Evolutionary conservation across 2,888 invertebrate genomes (phyloP).

Genomic region (Stenotaenia linearis): DNA sequence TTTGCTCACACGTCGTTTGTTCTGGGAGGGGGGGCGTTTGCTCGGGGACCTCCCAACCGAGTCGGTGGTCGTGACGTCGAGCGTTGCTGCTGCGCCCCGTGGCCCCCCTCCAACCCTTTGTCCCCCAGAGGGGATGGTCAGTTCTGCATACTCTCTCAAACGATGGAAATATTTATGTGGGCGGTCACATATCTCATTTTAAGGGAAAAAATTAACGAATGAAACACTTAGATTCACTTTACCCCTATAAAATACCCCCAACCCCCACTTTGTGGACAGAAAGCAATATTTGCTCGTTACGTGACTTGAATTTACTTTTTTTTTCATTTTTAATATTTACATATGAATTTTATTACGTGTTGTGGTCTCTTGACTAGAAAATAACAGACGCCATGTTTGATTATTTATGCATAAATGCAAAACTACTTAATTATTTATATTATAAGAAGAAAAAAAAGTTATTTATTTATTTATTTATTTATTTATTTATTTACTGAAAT

Average conservation of each 20-base stretch:
- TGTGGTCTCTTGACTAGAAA: background rate
- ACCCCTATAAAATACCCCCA: background rate
- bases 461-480: background rate
- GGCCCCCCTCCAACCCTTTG: background rate
- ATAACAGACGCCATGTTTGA: background rate
- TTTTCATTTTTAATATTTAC: background rate
- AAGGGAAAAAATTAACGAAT: background rate
- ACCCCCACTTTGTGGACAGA: constrained; percentile 6
- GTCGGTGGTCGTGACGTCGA: background rate
- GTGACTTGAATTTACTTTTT: background rate
- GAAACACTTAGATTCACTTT: background rate
- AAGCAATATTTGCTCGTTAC: constrained; percentile 13
- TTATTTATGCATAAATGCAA: background rate
- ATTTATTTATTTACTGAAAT: background rate
- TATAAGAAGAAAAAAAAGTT: background rate
- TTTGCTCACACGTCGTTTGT: constrained; percentile 5
- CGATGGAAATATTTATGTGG: background rate
- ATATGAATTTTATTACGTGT: background rate
- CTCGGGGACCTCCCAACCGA: background rate
- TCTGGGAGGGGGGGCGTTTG: background rate
- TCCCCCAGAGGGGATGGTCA: background rate
- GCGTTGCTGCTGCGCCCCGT: constrained; percentile 13
- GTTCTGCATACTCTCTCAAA: constrained; percentile 15
- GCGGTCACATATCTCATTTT: constrained; percentile 10
- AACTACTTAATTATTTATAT: background rate